Base-by-base conservation (phyloP, 2,113 vertebrate genomes). In the Hippocampus barbouri region DNA sequence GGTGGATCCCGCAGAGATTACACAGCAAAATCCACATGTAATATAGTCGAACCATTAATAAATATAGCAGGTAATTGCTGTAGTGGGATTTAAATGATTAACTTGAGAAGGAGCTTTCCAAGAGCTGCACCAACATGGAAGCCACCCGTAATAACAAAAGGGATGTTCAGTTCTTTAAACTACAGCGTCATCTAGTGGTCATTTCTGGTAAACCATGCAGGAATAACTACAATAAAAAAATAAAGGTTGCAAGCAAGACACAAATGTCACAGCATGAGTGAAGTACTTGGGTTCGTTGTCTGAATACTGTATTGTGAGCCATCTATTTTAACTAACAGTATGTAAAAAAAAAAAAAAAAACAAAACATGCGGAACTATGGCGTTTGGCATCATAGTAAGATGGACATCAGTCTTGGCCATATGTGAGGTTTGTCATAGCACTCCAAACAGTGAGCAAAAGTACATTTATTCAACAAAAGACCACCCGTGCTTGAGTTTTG, bases 401-500 rank as follows among this genome's bases (percentile, higher is more conserved):
- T 51, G 49, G 49, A 5, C 20, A 18, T 21, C 49, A 51, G 18
- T 51, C 14, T 51, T 47, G 15, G 45, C 15, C 45, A 16, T 16
- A 47, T 18, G 0, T 21, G 51, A 9, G 9, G 53, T n/a, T 8
- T 54, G 53, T n/a, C 2, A 21, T 8, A 53, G 7, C 51, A 3
- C 14, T 18, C 47, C 47, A 49, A 49, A 53, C 7, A 20, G 18
- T 56, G 21, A 27, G 7, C 5, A 61, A 30, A 18, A 18, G 18
- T 20, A 40, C 38, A 40, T 64, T 4, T 41, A n/a, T 41, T 20
- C 38, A n/a, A 41, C 5, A 8, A n/a, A 8, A 71, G 18, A 63
- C 68, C 68, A 70, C 56, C 54, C 20, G 63, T 47, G 66, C 80
- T 84, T 83, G 83, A 88, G 76, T 38, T 76, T 70, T 83, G 77